phyloP scores from a whole-genome alignment of 2,113 vertebrate genomes.

The Carassius auratus region DNA sequence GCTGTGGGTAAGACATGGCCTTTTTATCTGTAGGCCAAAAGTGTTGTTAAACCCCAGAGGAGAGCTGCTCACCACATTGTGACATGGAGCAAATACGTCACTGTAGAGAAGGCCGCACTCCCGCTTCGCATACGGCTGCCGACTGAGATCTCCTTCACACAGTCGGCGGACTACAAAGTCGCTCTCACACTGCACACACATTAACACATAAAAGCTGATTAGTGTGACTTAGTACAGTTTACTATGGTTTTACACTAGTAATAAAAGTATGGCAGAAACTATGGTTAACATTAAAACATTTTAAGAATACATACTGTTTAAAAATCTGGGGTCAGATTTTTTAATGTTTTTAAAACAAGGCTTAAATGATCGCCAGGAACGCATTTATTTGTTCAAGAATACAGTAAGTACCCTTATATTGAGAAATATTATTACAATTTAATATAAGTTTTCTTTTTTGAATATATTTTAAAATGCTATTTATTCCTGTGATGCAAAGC shows the following conservation, averaged over 20 bases:
- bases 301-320: not conserved
- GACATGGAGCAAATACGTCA: slow-evolving; percentile 93
- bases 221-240: not conserved
- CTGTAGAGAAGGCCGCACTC: slow-evolving; percentile 96
- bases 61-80: slow-evolving; percentile 87
- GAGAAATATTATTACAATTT: not conserved
- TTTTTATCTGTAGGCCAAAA: slow-evolving; percentile 41
- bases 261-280: not conserved
- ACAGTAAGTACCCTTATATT: not conserved
- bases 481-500: no score
- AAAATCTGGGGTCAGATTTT: not conserved
- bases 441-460: no score
- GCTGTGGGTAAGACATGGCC: slow-evolving; percentile 51
- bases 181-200: slow-evolving; percentile 85
- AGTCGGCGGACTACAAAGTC: slow-evolving; percentile 84
- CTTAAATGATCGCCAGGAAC: not conserved
- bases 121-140: slow-evolving; percentile 96
- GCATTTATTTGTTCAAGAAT: not conserved
- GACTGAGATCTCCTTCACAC: slow-evolving; percentile 92
- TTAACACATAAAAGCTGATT: slow-evolving; percentile 26
- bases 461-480: no score
- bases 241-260: not conserved
- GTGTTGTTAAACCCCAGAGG: slow-evolving; percentile 16
- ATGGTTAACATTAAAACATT: not conserved
- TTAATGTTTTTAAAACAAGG: not conserved